Conservation (phyloP, 2,888 invertebrate genomes). For the Tinea semifulvella region DNA sequence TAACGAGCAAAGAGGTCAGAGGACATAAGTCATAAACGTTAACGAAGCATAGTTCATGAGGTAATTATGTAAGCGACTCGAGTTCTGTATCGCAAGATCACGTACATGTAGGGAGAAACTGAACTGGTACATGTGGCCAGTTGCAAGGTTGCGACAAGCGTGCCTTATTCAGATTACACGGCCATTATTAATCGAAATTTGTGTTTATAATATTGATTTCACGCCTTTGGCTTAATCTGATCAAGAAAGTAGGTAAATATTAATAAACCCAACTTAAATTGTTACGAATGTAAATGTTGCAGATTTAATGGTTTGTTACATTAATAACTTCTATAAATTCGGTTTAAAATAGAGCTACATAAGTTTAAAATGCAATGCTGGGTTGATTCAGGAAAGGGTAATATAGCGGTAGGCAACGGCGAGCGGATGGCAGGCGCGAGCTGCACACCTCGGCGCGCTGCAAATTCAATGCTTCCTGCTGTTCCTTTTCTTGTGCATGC, state of each 20-base stretch:
- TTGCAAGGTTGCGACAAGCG: too few species aligned
- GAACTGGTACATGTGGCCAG: too few species aligned
- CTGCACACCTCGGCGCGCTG: constrained; percentile 31
- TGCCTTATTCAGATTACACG: too few species aligned
- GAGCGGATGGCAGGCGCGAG: constrained; percentile 22
- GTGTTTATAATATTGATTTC: too few species aligned
- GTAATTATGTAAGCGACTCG: background rate
- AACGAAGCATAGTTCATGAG: constrained; percentile 3
- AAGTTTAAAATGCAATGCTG: background rate
- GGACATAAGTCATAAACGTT: constrained; percentile 5
- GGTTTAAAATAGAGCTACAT: too few species aligned
- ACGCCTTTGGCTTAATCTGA: too few species aligned
- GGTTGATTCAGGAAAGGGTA: constrained; percentile 21
- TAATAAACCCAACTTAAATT: too few species aligned
- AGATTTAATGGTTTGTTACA: too few species aligned
- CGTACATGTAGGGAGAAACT: background rate
- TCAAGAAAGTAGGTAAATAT: too few species aligned
- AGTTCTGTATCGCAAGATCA: background rate
- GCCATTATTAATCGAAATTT: too few species aligned
- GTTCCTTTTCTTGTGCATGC: constrained; percentile 32
- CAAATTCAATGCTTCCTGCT: constrained; percentile 14
- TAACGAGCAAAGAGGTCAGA: background rate
- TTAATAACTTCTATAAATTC: too few species aligned
- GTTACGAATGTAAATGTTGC: too few species aligned
- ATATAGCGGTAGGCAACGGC: constrained; percentile 35